phyloP scores from a whole-genome alignment of 2,888 invertebrate genomes.

The Latrodectus elegans region DNA sequence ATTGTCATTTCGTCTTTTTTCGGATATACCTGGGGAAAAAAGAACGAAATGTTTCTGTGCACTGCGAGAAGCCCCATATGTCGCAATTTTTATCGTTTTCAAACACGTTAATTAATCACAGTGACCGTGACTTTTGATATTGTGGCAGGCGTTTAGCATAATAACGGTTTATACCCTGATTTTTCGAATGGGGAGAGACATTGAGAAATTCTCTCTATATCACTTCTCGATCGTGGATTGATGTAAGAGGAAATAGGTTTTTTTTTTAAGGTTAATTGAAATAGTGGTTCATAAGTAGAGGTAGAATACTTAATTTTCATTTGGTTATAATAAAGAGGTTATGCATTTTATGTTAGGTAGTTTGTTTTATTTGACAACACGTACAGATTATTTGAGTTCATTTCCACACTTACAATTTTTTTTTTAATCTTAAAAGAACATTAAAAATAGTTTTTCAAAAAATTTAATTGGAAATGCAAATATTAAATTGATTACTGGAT shows the following conservation, averaged over 20 bases:
- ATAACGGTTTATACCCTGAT: slow-evolving; percentile 15
- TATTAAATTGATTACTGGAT: too few relatives aligned
- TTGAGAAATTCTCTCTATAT: neutral
- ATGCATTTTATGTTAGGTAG: too few relatives aligned
- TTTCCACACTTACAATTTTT: too few relatives aligned
- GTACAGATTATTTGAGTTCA: too few relatives aligned
- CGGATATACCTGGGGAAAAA: slow-evolving; percentile 3
- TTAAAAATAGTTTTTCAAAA: too few relatives aligned
- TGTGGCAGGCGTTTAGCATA: neutral
- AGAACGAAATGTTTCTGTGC: slow-evolving; percentile 8
- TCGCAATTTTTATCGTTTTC: slow-evolving; percentile 20
- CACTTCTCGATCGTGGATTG: neutral
- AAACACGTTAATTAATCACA: neutral
- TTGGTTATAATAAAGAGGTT: too few relatives aligned
- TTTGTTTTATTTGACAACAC: too few relatives aligned
- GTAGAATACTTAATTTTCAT: too few relatives aligned
- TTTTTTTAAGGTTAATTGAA: neutral
- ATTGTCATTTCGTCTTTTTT: slow-evolving; percentile 25
- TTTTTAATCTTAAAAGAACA: too few relatives aligned
- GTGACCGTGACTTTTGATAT: slow-evolving; percentile 2
- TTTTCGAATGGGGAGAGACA: neutral
- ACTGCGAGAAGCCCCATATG: slow-evolving; percentile 42
- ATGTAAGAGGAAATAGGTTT: neutral
- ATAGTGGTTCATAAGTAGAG: too few relatives aligned
- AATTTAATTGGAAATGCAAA: too few relatives aligned